Percentiles rank a stretch among this genome's conserved stretches.
phyloP scores from a whole-genome alignment of 1,140 invertebrate species.

The Penaeus indicus region DNA sequence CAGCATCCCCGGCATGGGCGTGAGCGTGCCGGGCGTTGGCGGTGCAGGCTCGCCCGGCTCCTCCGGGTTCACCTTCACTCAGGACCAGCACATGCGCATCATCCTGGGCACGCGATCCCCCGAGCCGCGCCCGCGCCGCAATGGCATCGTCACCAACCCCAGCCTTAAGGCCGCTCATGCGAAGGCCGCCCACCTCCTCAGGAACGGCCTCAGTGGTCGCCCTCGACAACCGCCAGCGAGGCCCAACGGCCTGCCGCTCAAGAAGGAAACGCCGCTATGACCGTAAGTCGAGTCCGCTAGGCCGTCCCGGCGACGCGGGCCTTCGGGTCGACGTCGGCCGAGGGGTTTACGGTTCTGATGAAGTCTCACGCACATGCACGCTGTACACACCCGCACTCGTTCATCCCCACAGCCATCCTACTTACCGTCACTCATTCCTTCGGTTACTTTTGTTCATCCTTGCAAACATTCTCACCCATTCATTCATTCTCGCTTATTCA shows the following conservation, averaged over 20 bases:
- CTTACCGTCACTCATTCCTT: too few species aligned
- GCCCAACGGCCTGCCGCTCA: conserved; percentile 80
- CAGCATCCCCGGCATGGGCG: conserved; percentile 69
- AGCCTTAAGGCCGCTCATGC: conserved; percentile 76
- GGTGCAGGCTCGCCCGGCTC: conserved; percentile 68
- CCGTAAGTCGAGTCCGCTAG: conserved; percentile 43
- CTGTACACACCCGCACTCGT: too few species aligned
- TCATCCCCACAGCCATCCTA: too few species aligned
- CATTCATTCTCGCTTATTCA: too few species aligned
- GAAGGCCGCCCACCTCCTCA: conserved; percentile 73
- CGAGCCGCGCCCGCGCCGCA: conserved; percentile 75
- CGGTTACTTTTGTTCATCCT: too few species aligned
- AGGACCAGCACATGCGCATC: conserved; percentile 91
- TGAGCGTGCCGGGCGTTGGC: conserved; percentile 69
- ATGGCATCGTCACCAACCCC: conserved; percentile 92
- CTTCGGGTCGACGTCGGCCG: too few species aligned
- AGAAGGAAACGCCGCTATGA: conserved; percentile 80
- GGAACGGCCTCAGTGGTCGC: conserved; percentile 71
- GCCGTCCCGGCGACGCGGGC: too few species aligned
- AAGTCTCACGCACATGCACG: too few species aligned
- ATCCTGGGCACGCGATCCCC: conserved; percentile 78
- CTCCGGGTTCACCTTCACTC: conserved; percentile 75
- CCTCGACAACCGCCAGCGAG: conserved; percentile 74
- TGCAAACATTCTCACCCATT: too few species aligned
- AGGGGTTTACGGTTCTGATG: too few species aligned